Conservation (phyloP, 2,113 vertebrate species). For the Aythya baeri region DNA sequence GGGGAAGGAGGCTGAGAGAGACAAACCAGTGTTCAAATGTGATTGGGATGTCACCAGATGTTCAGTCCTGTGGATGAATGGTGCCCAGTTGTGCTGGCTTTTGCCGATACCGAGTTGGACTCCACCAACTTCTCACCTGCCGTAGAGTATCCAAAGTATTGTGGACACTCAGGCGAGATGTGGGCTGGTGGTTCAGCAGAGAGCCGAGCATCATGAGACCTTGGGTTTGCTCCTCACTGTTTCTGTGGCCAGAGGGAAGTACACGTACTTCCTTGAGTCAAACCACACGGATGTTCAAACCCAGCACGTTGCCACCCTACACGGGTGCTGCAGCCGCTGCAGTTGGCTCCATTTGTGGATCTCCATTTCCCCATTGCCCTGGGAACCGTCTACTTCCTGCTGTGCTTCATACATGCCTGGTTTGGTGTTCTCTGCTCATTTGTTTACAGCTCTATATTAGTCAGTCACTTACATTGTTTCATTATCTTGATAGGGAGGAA, state of each 20-base stretch:
- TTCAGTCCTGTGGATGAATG: neutral
- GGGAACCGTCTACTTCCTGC: neutral
- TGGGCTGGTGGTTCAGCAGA: neutral
- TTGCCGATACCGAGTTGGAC: neutral
- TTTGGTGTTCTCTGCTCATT: neutral
- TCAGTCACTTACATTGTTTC: neutral
- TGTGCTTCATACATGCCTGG: fast-evolving
- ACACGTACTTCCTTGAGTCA: neutral
- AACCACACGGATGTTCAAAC: neutral
- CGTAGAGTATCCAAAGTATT: neutral
- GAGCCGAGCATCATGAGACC: neutral
- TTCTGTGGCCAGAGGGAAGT: neutral
- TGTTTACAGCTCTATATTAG: neutral
- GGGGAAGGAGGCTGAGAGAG: neutral
- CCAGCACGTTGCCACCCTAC: fast-evolving
- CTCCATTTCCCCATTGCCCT: neutral
- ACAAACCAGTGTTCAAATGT: neutral
- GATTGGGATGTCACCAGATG: neutral
- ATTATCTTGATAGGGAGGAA: neutral
- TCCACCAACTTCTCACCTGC: neutral
- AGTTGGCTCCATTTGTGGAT: neutral
- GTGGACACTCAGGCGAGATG: fast-evolving
- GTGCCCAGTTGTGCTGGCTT: neutral
- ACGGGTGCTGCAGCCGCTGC: fast-evolving
- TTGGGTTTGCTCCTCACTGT: neutral